phyloP scores from a whole-genome alignment of 92 coral and sea anemone genomes.

The Parazoanthus swiftii region DNA sequence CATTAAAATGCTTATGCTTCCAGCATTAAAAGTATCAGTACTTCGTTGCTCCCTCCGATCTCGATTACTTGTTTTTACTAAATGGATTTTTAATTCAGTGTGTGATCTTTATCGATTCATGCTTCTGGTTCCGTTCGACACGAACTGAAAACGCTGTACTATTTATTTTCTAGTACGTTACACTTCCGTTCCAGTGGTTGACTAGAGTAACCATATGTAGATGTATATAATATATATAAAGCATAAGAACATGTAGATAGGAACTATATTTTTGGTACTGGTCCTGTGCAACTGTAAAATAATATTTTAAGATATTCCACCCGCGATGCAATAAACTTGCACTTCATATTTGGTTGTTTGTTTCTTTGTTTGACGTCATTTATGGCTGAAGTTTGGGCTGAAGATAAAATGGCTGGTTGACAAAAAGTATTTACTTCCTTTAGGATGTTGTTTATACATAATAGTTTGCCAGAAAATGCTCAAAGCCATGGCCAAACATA shows the following conservation, averaged over 20 bases:
- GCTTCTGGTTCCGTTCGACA: not conserved
- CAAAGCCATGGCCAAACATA: too few species aligned
- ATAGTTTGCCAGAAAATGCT: too few species aligned
- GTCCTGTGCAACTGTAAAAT: slow-evolving; percentile 4
- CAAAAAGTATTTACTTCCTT: too few species aligned
- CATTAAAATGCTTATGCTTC: too few species aligned
- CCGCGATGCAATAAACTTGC: slow-evolving; percentile 9
- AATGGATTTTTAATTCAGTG: not conserved
- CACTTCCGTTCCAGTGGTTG: not conserved
- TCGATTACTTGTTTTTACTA: not conserved
- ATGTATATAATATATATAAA: not conserved
- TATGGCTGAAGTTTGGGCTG: too few species aligned
- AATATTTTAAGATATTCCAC: not conserved
- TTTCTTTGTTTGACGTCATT: too few species aligned
- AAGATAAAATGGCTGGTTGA: too few species aligned
- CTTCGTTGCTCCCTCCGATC: too few species aligned
- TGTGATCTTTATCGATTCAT: not conserved
- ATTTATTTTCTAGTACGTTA: slow-evolving; percentile 11
- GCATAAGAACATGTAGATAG: slow-evolving; percentile 1
- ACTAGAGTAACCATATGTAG: not conserved
- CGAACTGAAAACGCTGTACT: not conserved
- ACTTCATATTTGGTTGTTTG: not conserved
- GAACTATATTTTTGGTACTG: not conserved
- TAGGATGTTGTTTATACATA: too few species aligned
- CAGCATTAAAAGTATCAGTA: too few species aligned